Evolutionary conservation across 2,797 vertebrate species (phyloP), one percentile per base, ranked within the genome.

Genomic region (Acropternis orthonyx): DNA sequence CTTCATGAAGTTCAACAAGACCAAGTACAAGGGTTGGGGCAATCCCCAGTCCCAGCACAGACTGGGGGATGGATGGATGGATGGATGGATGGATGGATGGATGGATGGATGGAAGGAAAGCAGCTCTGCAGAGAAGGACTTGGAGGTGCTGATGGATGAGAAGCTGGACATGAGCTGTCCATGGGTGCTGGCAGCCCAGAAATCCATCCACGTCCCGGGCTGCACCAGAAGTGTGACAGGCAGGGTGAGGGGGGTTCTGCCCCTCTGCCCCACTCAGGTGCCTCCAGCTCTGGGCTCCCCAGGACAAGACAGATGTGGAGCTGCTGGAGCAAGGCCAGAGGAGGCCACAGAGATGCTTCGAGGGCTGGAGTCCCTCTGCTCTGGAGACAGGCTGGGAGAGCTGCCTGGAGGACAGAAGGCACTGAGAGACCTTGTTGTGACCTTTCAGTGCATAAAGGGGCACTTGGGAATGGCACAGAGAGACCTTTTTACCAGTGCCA

Each of bases 241-340:
- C 21, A 65, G 18, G 18, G 7, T 1, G 0, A 43, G 17, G 9
- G n/a, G 4, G n/a, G 7, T 49, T 37, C 44, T 54, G 4, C 23
- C 49, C 48, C 44, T 49, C 54, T 44, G 2, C 26, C 43, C 63
- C 4, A 4, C 4, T 55, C 67, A 46, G 63, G 20, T 32, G 37
- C 37, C 55, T 62, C 28, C 39, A 69, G 55, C 65, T 54, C 65
- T 21, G 41, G 24, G 20, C 14, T 46, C 30, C 24, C 41, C 34
- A 54, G 21, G 24, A 6, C 65, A 85, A 61, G 34, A 68, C 28
- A 85, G 15, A 76, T 1, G 2, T n/a, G 46, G 22, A 48, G 12
- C 23, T 48, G 46, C 44, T 37, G 24, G 55, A 69, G 30, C 48
- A 69, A 77, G 30, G 48, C 65, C 41, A 55, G 49, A 54, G 24